Conservation (phyloP, 2,888 invertebrate species). For the Coelinius sp. region DNA sequence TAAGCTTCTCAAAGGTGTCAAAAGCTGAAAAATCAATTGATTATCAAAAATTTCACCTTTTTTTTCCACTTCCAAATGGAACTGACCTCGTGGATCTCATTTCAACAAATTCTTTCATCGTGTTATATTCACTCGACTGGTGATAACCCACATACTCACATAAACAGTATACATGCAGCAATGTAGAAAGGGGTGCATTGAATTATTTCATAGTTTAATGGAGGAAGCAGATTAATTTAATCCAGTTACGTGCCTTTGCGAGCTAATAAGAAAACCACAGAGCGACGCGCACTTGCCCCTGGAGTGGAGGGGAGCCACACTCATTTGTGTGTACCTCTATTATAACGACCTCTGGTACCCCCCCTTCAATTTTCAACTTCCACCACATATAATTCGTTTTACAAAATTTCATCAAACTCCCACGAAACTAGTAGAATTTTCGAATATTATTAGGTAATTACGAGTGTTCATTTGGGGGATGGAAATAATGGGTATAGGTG, state of each 20-base stretch:
- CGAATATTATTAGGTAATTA: conserved; percentile 13
- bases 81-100: too few species aligned
- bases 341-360: neutral
- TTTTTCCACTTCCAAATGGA: too few species aligned
- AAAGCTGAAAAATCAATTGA: too few species aligned
- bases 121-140: too few species aligned
- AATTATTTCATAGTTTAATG: conserved; percentile 34
- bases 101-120: too few species aligned
- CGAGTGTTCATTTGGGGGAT: neutral
- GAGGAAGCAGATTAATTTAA: conserved; percentile 35
- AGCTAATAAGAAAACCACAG: conserved; percentile 36
- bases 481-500: neutral
- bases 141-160: neutral
- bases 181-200: neutral
- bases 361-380: neutral
- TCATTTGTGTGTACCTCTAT: conserved; percentile 15
- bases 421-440: neutral
- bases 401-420: conserved; percentile 5
- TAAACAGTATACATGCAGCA: neutral
- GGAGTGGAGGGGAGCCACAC: neutral
- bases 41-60: too few species aligned
- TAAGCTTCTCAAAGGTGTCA: too few species aligned
- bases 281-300: conserved; percentile 14
- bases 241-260: conserved; percentile 33
- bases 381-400: conserved; percentile 9